Evolutionary conservation across 2,888 invertebrate genomes (phyloP).

Genomic region (Tillus elongatus): DNA sequence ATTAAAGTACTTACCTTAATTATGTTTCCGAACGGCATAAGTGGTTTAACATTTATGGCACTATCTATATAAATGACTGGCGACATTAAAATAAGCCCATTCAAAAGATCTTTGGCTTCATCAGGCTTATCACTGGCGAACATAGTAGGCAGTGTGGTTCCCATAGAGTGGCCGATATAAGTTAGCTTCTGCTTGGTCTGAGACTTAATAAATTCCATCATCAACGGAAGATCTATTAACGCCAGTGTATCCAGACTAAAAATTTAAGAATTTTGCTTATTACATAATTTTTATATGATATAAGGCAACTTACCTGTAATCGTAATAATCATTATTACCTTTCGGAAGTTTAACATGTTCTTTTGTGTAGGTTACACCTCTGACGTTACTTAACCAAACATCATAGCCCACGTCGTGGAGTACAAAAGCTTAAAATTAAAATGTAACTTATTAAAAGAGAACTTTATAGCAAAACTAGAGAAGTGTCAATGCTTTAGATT

Average conservation of each 20-base stretch:
- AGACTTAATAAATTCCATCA: not conserved
- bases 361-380: not conserved
- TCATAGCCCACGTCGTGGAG: not conserved
- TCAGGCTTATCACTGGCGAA: not conserved
- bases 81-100: not conserved
- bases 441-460: not conserved
- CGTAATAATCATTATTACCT: not conserved
- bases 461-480: no score
- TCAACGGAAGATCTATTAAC: not conserved
- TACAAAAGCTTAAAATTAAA: not conserved
- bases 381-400: not conserved
- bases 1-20: not conserved
- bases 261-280: no score
- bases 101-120: not conserved
- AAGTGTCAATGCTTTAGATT: no score
- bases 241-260: not conserved
- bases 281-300: no score
- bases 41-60: no score
- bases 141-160: not conserved
- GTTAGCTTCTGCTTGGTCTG: not conserved
- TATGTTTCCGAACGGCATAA: not conserved
- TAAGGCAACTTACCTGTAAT: not conserved
- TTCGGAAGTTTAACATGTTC: not conserved
- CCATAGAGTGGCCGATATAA: constrained; percentile 4
- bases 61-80: no score